Percentiles rank a stretch among this genome's conserved stretches.
These are phyloP conservation scores for Corythaixoides concolor DNA, from an alignment of 2,113 vertebrate species.

Conservation along the genomic window DNA sequence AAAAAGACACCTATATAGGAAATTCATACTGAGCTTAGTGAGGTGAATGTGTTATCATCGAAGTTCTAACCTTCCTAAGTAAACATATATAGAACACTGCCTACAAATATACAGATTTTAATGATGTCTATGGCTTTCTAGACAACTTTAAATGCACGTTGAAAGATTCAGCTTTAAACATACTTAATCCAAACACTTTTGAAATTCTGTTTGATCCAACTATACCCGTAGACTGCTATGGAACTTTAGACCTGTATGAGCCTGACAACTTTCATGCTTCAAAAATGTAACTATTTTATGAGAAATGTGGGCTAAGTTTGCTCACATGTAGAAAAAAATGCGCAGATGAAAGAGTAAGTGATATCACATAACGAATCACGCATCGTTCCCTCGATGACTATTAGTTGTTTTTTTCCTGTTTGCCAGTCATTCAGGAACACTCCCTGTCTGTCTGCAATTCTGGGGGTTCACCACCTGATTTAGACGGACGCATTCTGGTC, in stretches of 20 bases:
- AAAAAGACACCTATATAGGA: not conserved
- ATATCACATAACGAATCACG: not conserved
- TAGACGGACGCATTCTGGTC: not conserved
- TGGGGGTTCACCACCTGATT: not conserved
- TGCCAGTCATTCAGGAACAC: not conserved
- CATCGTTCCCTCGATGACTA: not conserved
- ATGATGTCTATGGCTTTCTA: not conserved
- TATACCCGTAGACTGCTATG: not conserved
- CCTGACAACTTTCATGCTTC: not conserved
- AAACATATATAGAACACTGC: not conserved
- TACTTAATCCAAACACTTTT: not conserved
- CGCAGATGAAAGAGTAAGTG: not conserved
- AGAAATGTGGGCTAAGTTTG: not conserved
- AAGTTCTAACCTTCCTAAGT: not conserved
- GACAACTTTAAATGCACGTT: not conserved
- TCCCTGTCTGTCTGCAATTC: not conserved
- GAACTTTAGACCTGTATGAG: not conserved
- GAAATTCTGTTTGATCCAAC: conserved; percentile 12
- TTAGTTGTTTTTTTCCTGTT: not conserved
- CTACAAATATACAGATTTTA: not conserved
- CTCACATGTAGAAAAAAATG: not conserved
- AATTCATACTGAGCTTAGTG: not conserved
- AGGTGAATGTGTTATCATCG: not conserved
- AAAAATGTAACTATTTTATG: not conserved
- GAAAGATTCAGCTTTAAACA: not conserved